Evolutionary conservation across 2,797 vertebrate species (phyloP), one percentile per base, ranked within the genome.

Genomic region (Nothura maculosa): DNA sequence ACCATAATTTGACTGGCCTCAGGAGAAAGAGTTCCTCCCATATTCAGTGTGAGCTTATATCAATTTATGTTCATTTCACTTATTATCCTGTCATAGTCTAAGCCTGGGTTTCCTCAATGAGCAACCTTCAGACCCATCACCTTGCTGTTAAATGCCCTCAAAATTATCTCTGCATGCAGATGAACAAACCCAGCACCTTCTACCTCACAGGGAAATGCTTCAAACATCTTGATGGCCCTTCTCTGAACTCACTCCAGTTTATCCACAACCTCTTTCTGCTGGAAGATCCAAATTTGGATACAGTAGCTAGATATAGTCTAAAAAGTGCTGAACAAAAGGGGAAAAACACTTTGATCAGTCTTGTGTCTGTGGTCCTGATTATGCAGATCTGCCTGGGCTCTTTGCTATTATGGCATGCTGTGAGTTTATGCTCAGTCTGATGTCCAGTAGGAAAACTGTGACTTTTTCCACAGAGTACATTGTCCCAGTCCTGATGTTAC

Each of bases 401-500:
- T 55, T n/a, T 55, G 28, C 54, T 55, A 19, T n/a, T 30, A 55
- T 17, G 54, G 30, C 54, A 12, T 55, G 30, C 54, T 55, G 30
- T 30, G n/a, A 9, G 54, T 19, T 55, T 20, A 30, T 20, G 54
- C 30, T 55, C 54, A 55, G n/a, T 55, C 10, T 55, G 30, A 5
- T 55, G 18, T n/a, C 30, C 30, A 55, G 12, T 20, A 54, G 52
- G 52, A 54, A 10, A 30, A 30, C 28, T 54, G 52, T 17, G 54
- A 17, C 54, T 25, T 55, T 55, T 55, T 20, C 54, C 10, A 7
- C 10, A n/a, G 54, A 55, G 24, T 6, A 12, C 40, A 28, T 32
- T 22, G 11, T 12, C 6, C 12, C 14, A 45, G 27, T 32, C 27
- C 28, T 21, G 13, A 6, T 1, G 0, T 30, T 8, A 54, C 14